Evolutionary conservation across 2,113 vertebrate genomes (phyloP).

Genomic region (Tachysurus fulvidraco): DNA sequence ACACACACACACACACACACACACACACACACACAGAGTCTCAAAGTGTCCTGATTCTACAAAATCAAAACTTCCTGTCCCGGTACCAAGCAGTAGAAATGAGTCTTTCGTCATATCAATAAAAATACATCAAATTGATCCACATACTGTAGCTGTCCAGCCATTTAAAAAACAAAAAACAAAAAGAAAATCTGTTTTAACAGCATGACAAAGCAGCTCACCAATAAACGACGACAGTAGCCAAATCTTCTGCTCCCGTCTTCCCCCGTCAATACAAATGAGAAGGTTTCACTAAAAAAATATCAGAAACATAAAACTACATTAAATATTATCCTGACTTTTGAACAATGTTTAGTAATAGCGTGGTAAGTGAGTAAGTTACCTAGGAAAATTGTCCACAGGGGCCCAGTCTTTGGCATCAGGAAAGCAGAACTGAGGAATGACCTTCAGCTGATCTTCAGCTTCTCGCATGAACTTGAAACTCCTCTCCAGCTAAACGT

Average conservation of each 20-base stretch:
- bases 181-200: neutral
- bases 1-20: too few relatives aligned
- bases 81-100: neutral
- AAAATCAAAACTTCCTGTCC: conserved; percentile 7
- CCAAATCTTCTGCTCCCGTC: conserved; percentile 93
- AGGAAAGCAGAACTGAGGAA: conserved; percentile 96
- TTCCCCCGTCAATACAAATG: conserved; percentile 93
- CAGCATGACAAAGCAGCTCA: conserved; percentile 60
- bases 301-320: neutral
- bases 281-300: conserved; percentile 86
- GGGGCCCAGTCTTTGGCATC: conserved; percentile 95
- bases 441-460: conserved; percentile 95
- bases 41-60: neutral
- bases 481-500: conserved; percentile 84
- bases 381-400: conserved; percentile 92
- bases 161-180: neutral
- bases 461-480: conserved; percentile 94
- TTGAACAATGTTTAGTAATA: neutral
- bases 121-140: neutral
- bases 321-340: neutral
- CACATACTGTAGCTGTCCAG: neutral
- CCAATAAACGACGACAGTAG: conserved; percentile 93
- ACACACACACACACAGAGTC: neutral
- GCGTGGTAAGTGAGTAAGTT: neutral
- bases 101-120: neutral